Conservation (phyloP, 1,140 invertebrate genomes). For the Calephelis nemesis region DNA sequence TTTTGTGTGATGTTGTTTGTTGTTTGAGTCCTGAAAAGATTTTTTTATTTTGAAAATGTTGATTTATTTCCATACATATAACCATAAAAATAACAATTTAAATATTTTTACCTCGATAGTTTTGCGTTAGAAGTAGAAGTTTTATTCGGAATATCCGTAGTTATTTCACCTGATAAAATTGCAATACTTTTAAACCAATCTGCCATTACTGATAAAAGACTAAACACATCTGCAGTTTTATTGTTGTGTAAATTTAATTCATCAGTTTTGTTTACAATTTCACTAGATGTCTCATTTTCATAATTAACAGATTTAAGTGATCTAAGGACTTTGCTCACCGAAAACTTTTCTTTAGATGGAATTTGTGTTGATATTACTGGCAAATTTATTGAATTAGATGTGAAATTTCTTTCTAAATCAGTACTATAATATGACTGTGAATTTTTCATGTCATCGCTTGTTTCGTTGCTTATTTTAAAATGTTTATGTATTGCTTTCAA, state of each 20-base stretch:
- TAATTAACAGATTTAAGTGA: slow-evolving; percentile 26
- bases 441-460: no score
- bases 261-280: not conserved
- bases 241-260: not conserved
- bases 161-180: slow-evolving; percentile 23
- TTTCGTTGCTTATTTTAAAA: no score
- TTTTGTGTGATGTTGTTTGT: not conserved
- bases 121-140: not conserved
- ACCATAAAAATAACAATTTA: no score
- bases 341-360: slow-evolving; percentile 13
- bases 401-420: not conserved
- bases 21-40: not conserved
- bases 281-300: not conserved
- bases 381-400: not conserved
- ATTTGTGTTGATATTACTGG: not conserved
- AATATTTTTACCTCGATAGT: not conserved
- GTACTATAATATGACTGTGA: not conserved
- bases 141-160: slow-evolving; percentile 5
- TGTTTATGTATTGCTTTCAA: no score
- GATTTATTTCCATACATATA: no score
- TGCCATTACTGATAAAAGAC: slow-evolving; percentile 40
- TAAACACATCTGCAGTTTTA: slow-evolving; percentile 24
- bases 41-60: not conserved
- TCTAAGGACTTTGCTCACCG: slow-evolving; percentile 20
- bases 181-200: slow-evolving; percentile 42